Evolutionary conservation across 2,797 vertebrate species (phyloP).

Genomic region (Adelosebastes latens): DNA sequence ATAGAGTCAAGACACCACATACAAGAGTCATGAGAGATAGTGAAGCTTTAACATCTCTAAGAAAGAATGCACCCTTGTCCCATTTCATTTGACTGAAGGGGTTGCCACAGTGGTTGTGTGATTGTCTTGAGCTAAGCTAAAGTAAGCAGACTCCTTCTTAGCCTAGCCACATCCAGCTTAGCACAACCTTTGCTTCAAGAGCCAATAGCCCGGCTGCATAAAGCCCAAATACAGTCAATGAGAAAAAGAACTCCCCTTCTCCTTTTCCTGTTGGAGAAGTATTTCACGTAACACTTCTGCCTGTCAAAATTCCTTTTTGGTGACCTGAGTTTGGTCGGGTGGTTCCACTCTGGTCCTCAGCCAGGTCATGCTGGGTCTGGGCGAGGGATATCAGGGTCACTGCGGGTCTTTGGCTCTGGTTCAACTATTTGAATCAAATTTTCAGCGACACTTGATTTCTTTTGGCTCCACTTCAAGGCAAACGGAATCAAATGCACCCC

Average conservation of each 20-base stretch:
- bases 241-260: not conserved
- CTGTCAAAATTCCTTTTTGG: constrained; percentile 27
- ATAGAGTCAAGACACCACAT: not conserved
- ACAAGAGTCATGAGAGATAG: not conserved
- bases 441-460: constrained; percentile 56
- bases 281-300: constrained; percentile 37
- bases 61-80: no score
- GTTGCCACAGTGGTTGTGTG: not conserved
- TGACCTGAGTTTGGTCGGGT: constrained; percentile 26
- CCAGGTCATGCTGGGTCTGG: constrained; percentile 34
- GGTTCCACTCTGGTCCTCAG: constrained; percentile 17
- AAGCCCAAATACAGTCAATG: not conserved
- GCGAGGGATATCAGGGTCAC: constrained; percentile 21
- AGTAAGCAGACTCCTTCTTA: not conserved
- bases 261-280: not conserved
- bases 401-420: constrained; percentile 25
- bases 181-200: not conserved
- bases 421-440: constrained; percentile 39
- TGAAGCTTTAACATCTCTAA: no score
- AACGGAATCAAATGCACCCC: constrained; percentile 33
- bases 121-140: not conserved
- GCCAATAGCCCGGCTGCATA: not conserved
- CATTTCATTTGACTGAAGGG: no score
- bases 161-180: not conserved
- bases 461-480: constrained; percentile 63